phyloP scores from a whole-genome alignment of 2,113 vertebrate genomes.

The Megaceryle maxima region DNA sequence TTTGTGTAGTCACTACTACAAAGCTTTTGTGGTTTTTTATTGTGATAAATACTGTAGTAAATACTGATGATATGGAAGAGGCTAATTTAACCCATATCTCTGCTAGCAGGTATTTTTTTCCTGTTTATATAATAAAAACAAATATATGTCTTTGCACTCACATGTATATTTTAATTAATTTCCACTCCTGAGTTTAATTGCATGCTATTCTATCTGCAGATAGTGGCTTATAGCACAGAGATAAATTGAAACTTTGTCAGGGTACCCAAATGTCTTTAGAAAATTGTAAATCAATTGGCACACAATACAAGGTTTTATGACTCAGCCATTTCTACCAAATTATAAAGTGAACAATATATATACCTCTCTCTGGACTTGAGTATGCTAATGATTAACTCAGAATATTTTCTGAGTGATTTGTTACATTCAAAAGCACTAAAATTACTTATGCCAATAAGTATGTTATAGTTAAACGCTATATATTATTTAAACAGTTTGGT shows the following conservation, averaged over 20 bases:
- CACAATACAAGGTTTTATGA: not conserved
- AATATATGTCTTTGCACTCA: not conserved
- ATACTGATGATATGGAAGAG: not conserved
- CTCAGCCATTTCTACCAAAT: not conserved
- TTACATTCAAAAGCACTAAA: slow-evolving; percentile 8
- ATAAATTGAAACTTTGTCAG: slow-evolving; percentile 18
- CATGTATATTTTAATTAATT: slow-evolving; percentile 21
- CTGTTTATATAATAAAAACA: not conserved
- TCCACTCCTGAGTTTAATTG: slow-evolving; percentile 15
- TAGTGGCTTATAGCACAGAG: not conserved
- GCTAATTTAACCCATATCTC: not conserved
- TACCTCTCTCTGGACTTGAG: not conserved
- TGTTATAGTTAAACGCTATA: slow-evolving; percentile 35
- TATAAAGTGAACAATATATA: slow-evolving; percentile 13
- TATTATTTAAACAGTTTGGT: slow-evolving; percentile 57
- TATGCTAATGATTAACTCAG: slow-evolving; percentile 27
- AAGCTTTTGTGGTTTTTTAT: not conserved
- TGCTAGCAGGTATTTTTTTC: not conserved
- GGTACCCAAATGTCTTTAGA: not conserved
- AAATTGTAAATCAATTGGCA: not conserved
- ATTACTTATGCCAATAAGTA: slow-evolving; percentile 41
- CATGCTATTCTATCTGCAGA: not conserved
- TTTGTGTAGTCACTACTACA: accelerated
- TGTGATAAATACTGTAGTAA: not conserved
- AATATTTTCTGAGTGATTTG: slow-evolving; percentile 21